Base-by-base conservation (phyloP, 2,797 vertebrate species). In the Aphelocoma californica region DNA sequence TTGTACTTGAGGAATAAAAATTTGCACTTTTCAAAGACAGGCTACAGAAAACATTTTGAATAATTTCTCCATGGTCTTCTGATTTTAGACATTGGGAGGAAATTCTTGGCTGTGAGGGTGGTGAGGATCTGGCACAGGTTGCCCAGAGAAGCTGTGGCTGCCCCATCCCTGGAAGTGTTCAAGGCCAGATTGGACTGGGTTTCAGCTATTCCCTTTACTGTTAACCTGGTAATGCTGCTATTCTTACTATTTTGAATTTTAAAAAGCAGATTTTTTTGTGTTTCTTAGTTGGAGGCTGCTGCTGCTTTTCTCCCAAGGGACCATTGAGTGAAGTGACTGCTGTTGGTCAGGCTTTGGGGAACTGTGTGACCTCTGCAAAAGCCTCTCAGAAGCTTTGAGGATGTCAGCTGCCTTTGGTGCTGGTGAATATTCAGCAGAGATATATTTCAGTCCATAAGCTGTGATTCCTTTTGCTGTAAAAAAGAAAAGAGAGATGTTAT, bases 101-200 rank as follows among this genome's bases (percentile, higher is more conserved):
- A 71, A 53, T 44, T 29, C 12, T 23, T 65, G 20, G 2, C 18
- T 47, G 3, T 53, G 38, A 31, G 25, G 12, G 14, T 45, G 51
- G 6, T 1, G 8, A 58, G 25, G 57, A 3, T 0, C 12, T 64
- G 65, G 56, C 50, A 57, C 14, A 45, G 36, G 24, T 1, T 70
- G 3, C 9, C 14, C n/a, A 57, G n/a, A 51, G 20, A 4, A 47
- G 18, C 29, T 78, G 51, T 78, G n/a, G 45, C 25, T 65, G 28
- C 19, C 18, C 38, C 28, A 64, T 31, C 20, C 38, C n/a, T 83
- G 57, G 7, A 5, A 24, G 6, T 32, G 12, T 24, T 1, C 38
- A 28, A 58, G 18, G 18, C 7, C n/a, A 40, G 45, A 1, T 0
- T 53, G 38, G 12, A 45, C 1, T 2, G 36, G 6, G 15, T 31